Percentiles rank a stretch among this genome's conserved stretches.
Conservation (phyloP, 30 jellyfish, hydroid and myxozoan species). For the Aurelia aurita region DNA sequence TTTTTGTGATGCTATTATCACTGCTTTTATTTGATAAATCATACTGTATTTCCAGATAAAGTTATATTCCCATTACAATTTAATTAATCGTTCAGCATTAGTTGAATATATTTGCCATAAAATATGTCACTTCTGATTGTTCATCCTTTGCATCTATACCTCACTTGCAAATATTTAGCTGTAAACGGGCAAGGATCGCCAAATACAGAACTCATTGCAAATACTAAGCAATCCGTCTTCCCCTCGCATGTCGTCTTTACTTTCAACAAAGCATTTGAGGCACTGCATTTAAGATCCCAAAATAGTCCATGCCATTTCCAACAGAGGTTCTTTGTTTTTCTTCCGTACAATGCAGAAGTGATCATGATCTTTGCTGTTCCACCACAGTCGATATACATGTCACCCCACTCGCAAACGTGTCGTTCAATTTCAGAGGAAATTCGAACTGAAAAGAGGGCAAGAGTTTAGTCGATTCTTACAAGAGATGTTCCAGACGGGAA, state of each 20-base stretch:
- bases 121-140: too few relatives aligned
- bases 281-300: background rate
- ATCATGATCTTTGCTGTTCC: background rate
- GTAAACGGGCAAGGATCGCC: constrained; percentile 37
- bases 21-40: too few relatives aligned
- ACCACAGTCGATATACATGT: background rate
- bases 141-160: constrained; percentile 13
- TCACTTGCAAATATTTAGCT: constrained; percentile 2
- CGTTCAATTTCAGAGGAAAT: constrained; percentile 4
- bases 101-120: too few relatives aligned
- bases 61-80: too few relatives aligned
- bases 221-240: constrained; percentile 2
- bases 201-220: constrained; percentile 3
- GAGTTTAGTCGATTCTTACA: too few relatives aligned
- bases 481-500: too few relatives aligned
- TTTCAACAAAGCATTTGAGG: background rate
- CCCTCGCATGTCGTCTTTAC: constrained; percentile 15
- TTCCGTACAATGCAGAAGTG: constrained; percentile 2
- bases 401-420: background rate
- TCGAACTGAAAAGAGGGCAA: background rate
- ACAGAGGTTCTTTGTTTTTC: constrained; percentile 5
- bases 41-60: too few relatives aligned
- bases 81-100: too few relatives aligned
- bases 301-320: background rate
- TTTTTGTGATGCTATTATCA: too few relatives aligned